These are phyloP conservation scores for Cistogaster globosa DNA, from an alignment of 2,888 invertebrate genomes.

Conservation along the genomic window DNA sequence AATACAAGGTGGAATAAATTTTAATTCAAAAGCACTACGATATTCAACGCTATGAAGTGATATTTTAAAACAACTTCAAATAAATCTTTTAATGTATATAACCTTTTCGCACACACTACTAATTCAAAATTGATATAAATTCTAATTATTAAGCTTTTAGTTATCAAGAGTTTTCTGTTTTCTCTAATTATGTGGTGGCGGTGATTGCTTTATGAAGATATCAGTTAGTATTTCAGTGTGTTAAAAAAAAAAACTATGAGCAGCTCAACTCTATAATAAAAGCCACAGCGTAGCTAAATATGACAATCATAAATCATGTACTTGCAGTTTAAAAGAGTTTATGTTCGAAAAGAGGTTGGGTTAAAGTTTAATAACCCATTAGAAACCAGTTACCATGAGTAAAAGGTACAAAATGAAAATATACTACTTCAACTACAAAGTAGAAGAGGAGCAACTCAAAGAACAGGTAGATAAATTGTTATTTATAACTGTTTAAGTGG, in stretches of 20 bases:
- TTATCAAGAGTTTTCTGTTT: conserved; percentile 1
- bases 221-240: conserved; percentile 12
- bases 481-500: conserved; percentile 63
- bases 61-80: too few species aligned
- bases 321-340: conserved; percentile 50
- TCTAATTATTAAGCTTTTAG: not conserved
- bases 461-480: conserved; percentile 40
- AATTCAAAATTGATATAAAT: conserved; percentile 11
- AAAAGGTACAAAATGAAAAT: conserved; percentile 28
- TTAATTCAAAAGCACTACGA: too few species aligned
- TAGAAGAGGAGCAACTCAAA: not conserved
- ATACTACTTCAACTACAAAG: not conserved
- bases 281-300: conserved; percentile 35
- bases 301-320: conserved; percentile 71
- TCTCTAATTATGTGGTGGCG: conserved; percentile 27
- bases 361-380: conserved; percentile 68
- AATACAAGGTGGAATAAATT: too few species aligned
- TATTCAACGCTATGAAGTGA: too few species aligned
- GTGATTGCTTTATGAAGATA: not conserved
- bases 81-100: too few species aligned
- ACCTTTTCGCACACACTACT: conserved; percentile 1
- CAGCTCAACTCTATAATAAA: conserved; percentile 35
- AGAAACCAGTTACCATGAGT: conserved; percentile 59
- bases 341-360: not conserved
- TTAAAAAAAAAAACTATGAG: conserved; percentile 18